Conservation (phyloP, 2,113 vertebrate genomes). For the Festucalex cinctus region DNA sequence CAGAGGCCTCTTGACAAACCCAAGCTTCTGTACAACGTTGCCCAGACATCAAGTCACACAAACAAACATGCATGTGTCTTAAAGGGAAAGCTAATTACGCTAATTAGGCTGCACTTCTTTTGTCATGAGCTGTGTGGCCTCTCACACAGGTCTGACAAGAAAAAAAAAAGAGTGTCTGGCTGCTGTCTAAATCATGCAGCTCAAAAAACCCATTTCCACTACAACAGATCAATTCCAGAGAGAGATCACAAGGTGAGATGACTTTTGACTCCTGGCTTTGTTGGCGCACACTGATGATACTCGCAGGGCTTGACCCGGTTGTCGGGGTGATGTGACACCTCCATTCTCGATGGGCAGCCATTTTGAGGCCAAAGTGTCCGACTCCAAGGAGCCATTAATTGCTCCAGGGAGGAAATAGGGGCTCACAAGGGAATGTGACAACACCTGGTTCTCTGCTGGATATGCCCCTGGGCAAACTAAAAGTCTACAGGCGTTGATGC, state of each 20-base stretch:
- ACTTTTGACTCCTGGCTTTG: constrained; percentile 54
- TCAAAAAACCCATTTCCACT: constrained; percentile 60
- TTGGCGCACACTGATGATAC: constrained; percentile 56
- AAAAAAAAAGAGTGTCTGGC: constrained; percentile 28
- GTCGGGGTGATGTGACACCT: constrained; percentile 65
- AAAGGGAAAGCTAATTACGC: constrained; percentile 25
- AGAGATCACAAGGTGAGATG: constrained; percentile 46
- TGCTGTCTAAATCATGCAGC: constrained; percentile 41
- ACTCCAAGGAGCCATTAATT: constrained; percentile 56
- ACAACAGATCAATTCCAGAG: constrained; percentile 60
- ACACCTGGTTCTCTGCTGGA: constrained; percentile 49
- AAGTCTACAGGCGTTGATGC: constrained; percentile 15
- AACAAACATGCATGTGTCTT: constrained; percentile 13
- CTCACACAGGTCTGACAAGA: constrained; percentile 25
- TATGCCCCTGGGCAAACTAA: constrained; percentile 27
- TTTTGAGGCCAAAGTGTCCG: constrained; percentile 51
- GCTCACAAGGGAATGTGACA: constrained; percentile 40
- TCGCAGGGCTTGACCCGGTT: constrained; percentile 53
- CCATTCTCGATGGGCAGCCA: constrained; percentile 49
- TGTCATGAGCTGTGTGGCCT: constrained; percentile 31
- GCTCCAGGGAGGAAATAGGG: constrained; percentile 47
- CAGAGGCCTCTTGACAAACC: constrained; percentile 49
- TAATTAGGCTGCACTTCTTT: constrained; percentile 20
- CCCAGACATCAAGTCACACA: constrained; percentile 2
- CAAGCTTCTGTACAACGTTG: constrained; percentile 33